These are phyloP conservation scores for Schrankia costaestrigalis DNA, from an alignment of 2,888 invertebrate species.

Conservation along the genomic window DNA sequence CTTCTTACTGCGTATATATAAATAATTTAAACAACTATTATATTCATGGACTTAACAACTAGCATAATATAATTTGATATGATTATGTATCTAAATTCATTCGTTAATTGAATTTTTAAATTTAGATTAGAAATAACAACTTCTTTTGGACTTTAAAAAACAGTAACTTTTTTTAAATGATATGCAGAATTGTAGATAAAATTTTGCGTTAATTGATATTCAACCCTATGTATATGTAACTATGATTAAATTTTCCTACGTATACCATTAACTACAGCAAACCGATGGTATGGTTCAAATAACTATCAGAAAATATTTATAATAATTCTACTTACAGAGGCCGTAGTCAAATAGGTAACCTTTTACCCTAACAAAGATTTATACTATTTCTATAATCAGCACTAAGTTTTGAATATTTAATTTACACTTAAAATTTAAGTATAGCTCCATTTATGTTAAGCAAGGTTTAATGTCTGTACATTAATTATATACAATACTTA, in stretches of 20 bases:
- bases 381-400: conserved; percentile 22
- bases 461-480: conserved; percentile 66
- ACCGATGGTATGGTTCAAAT: conserved; percentile 45
- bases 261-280: conserved; percentile 25
- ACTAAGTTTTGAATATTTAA: conserved; percentile 15
- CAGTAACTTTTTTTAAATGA: conserved; percentile 20
- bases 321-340: conserved; percentile 50
- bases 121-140: conserved; percentile 18
- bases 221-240: conserved; percentile 13
- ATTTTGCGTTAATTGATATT: conserved; percentile 22
- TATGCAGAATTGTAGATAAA: conserved; percentile 17
- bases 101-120: conserved; percentile 30
- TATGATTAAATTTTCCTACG: conserved; percentile 20
- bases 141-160: conserved; percentile 8
- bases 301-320: conserved; percentile 74
- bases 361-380: conserved; percentile 22
- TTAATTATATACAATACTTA: conserved; percentile 58
- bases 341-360: conserved; percentile 41
- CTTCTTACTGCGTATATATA: conserved; percentile 46
- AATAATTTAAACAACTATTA: conserved; percentile 19
- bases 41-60: too few relatives aligned
- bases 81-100: conserved; percentile 41
- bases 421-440: conserved; percentile 43
- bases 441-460: conserved; percentile 55
- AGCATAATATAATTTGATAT: conserved; percentile 37